Evolutionary conservation across 2,113 vertebrate genomes (phyloP).

Genomic region (Philantomba maxwellii): DNA sequence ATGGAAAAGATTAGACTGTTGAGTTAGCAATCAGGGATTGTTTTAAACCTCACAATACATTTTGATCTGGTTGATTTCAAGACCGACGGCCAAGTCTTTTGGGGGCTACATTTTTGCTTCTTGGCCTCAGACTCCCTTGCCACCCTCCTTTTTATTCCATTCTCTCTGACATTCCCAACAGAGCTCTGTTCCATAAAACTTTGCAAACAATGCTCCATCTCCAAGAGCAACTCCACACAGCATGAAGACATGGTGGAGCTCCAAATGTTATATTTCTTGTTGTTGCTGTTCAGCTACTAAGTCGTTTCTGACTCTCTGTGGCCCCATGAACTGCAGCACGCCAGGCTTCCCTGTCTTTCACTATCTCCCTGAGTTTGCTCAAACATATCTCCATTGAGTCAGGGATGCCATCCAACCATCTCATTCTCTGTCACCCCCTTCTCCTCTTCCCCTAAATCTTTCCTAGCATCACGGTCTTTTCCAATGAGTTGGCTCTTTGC

Average conservation of each 20-base stretch:
- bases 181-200: no score
- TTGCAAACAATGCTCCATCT: neutral
- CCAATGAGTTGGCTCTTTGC: neutral
- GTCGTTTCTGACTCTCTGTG: neutral
- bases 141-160: neutral
- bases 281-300: neutral
- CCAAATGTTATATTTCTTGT: accelerated
- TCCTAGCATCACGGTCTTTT: neutral
- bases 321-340: neutral
- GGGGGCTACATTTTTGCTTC: neutral
- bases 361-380: neutral
- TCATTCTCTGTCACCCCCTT: neutral
- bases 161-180: neutral
- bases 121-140: neutral
- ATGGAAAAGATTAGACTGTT: neutral
- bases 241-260: accelerated
- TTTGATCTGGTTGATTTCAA: neutral
- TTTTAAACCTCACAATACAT: neutral
- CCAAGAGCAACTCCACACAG: accelerated
- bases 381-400: neutral
- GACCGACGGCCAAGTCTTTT: neutral
- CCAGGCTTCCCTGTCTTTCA: neutral
- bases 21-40: neutral
- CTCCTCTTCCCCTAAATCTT: neutral
- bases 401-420: neutral